phyloP scores from a whole-genome alignment of 2,888 invertebrate genomes.

The Drosophila kambysellisi region DNA sequence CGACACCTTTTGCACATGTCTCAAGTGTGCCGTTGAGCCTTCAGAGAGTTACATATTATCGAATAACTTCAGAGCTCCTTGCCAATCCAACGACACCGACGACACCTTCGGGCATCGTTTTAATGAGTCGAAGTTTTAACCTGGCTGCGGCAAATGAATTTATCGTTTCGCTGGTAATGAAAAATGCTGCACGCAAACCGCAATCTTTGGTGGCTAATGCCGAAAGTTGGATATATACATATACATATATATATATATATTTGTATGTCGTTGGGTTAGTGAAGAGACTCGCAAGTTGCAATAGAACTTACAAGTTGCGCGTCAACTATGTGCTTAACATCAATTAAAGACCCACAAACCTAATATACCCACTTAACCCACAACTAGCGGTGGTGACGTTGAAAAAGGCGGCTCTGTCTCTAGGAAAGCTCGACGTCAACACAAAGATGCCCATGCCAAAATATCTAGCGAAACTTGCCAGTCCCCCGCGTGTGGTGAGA shows the following conservation, averaged over 20 bases:
- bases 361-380: slow-evolving; percentile 75
- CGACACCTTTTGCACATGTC: slow-evolving; percentile 18
- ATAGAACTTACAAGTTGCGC: slow-evolving; percentile 46
- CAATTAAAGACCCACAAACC: slow-evolving; percentile 76
- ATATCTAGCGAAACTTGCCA: slow-evolving; percentile 15
- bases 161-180: slow-evolving; percentile 40
- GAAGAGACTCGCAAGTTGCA: slow-evolving; percentile 30
- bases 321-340: slow-evolving; percentile 69
- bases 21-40: slow-evolving; percentile 11
- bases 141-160: slow-evolving; percentile 46
- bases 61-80: slow-evolving; percentile 11
- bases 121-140: slow-evolving; percentile 54
- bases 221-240: not conserved
- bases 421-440: not conserved
- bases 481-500: slow-evolving; percentile 38
- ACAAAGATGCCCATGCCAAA: not conserved
- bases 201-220: slow-evolving; percentile 20
- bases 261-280: not conserved
- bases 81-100: not conserved
- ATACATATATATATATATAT: not conserved
- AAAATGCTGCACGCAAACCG: slow-evolving; percentile 28
- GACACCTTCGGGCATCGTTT: slow-evolving; percentile 35
- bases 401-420: not conserved
- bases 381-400: slow-evolving; percentile 41
- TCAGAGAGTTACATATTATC: slow-evolving; percentile 4